A percentile compares a stretch with the other conserved stretches of the same genome.
These are phyloP conservation scores for Prinia subflava DNA, from an alignment of 2,113 vertebrate genomes.

Conservation along the genomic window DNA sequence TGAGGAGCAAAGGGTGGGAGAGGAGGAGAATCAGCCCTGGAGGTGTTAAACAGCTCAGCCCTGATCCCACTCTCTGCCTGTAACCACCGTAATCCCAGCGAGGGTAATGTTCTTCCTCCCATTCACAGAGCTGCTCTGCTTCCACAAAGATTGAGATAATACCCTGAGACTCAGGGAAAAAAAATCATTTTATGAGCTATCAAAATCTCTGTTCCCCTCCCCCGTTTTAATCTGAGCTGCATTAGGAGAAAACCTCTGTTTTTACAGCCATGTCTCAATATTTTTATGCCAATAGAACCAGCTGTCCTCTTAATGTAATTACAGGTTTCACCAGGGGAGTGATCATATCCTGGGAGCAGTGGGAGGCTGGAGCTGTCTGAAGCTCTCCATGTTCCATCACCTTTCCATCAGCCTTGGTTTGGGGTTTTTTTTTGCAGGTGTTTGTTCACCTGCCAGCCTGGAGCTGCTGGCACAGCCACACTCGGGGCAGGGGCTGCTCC, in stretches of 20 bases:
- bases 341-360: background rate
- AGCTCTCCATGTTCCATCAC: background rate
- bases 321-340: background rate
- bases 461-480: background rate
- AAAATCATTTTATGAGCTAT: background rate
- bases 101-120: background rate
- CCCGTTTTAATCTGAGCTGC: background rate
- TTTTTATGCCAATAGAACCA: slow-evolving; percentile 36
- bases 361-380: background rate
- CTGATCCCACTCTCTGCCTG: background rate
- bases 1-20: background rate
- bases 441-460: background rate
- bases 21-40: background rate
- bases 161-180: background rate
- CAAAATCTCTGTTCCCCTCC: background rate
- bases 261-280: background rate
- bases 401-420: background rate
- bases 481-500: background rate
- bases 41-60: accelerated
- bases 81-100: accelerated
- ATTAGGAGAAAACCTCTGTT: background rate
- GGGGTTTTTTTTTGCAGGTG: background rate
- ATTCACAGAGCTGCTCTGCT: background rate
- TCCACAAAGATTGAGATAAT: background rate
- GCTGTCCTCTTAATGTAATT: slow-evolving; percentile 41